These are phyloP conservation scores for Rhagonycha lutea DNA, from an alignment of 2,888 invertebrate species.

Conservation along the genomic window DNA sequence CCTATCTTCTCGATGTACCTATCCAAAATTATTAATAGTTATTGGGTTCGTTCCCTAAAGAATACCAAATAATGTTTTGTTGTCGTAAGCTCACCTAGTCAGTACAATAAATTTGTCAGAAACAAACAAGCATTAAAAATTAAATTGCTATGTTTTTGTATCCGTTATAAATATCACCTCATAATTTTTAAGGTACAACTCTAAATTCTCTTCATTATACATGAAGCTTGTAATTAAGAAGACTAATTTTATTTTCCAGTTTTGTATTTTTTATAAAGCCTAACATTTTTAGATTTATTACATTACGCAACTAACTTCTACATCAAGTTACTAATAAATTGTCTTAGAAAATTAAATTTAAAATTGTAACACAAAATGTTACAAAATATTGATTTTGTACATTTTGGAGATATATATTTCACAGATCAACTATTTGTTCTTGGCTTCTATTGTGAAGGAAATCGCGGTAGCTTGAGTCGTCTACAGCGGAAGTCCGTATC, in stretches of 20 bases:
- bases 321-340: not conserved
- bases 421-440: constrained; percentile 27
- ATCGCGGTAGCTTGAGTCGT: constrained; percentile 25
- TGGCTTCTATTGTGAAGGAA: constrained; percentile 22
- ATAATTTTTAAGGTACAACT: not conserved
- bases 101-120: not conserved
- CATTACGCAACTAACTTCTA: not conserved
- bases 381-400: constrained; percentile 17
- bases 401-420: constrained; percentile 21
- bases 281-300: not conserved
- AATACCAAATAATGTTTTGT: not conserved
- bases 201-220: not conserved
- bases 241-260: not conserved
- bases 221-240: not conserved
- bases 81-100: not conserved
- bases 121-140: not conserved
- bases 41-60: not conserved
- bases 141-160: not conserved
- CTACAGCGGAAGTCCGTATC: constrained; percentile 29
- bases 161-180: not conserved
- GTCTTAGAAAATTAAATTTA: not conserved
- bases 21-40: too few species aligned
- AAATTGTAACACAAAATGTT: constrained; percentile 1
- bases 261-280: not conserved
- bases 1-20: too few species aligned